Evolutionary conservation across 2,888 invertebrate genomes (phyloP), one percentile per base, ranked within the genome.

Genomic region (Eupithecia dodoneata): DNA sequence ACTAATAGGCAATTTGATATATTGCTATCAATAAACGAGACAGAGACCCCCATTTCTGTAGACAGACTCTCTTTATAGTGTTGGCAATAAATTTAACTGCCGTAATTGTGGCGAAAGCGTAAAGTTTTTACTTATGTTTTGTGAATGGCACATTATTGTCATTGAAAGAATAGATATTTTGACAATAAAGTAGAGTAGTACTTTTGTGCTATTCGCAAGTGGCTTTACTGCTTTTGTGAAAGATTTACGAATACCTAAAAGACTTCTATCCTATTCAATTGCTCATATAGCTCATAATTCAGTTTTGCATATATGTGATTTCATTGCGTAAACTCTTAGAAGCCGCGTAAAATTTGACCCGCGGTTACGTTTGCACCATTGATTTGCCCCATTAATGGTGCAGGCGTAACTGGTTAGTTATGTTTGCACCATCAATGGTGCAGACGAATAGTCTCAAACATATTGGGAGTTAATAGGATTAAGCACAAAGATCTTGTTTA

Each of bases 81-180:
- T 80, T 83, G 81, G 81, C 85, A 88, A 91, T 91, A 89, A 89
- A 90, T 90, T 90, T 88, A 84, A 89, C 82, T 87, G 85, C 84
- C 83, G 83, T 87, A 86, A 85, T 87, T 85, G 84, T 83, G 82
- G 88, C 84, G 89, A 90, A 90, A 91, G 91, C 90, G 90, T 87
- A 85, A 82, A 87, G 86, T 85, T 83, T 84, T 85, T 83, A 83
- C 84, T 85, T 83, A 85, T 85, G 83, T 87, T 87, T 83, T 85
- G 79, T 80, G 81, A 80, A 80, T 79, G 77, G 78, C 73, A 63
- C 66, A 73, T 74, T 79, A 42, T 66, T 66, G 74, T 74, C 78
- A 74, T 74, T 72, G 59, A 73, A 73, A 75, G 41, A 75, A 75
- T 78, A 75, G 66, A 73, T 73, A 66, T 66, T 66, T 63, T 63